Percentiles rank a stretch among this genome's conserved stretches.
Conservation (phyloP, 2,113 vertebrate genomes). For the Lasiurus cinereus region DNA sequence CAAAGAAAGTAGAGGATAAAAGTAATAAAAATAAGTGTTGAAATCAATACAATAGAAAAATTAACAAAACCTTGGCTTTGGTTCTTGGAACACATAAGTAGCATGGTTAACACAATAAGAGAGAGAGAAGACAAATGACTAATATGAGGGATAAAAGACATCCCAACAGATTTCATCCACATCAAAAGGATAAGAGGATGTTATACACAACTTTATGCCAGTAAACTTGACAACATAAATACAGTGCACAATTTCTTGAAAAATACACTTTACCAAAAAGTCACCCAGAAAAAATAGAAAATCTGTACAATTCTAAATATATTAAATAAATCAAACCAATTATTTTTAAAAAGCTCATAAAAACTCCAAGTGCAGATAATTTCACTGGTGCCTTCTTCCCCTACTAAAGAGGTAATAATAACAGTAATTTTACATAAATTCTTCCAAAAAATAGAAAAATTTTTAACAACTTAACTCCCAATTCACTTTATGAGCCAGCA, state of each 20-base stretch:
- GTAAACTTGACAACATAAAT: background rate
- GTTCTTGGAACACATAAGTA: background rate
- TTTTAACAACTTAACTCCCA: background rate
- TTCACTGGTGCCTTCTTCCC: background rate
- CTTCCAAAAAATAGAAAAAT: constrained; percentile 6
- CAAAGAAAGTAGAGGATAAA: constrained; percentile 22
- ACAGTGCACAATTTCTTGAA: background rate
- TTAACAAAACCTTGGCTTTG: background rate
- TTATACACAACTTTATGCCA: background rate
- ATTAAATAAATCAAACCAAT: constrained; percentile 19
- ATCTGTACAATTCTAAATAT: background rate
- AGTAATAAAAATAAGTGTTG: background rate
- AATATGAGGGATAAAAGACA: background rate
- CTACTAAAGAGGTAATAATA: background rate
- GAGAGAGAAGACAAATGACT: background rate
- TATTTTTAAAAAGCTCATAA: background rate
- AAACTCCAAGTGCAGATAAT: background rate
- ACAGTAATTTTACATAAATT: background rate
- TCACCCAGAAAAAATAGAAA: background rate
- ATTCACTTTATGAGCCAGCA: background rate
- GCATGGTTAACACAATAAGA: background rate
- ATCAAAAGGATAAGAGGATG: background rate
- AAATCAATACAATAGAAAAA: constrained; percentile 30
- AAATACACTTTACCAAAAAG: background rate
- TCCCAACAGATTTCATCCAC: background rate